phyloP scores from a whole-genome alignment of 2,113 vertebrate species.

The Oxygymnocypris stewartii region DNA sequence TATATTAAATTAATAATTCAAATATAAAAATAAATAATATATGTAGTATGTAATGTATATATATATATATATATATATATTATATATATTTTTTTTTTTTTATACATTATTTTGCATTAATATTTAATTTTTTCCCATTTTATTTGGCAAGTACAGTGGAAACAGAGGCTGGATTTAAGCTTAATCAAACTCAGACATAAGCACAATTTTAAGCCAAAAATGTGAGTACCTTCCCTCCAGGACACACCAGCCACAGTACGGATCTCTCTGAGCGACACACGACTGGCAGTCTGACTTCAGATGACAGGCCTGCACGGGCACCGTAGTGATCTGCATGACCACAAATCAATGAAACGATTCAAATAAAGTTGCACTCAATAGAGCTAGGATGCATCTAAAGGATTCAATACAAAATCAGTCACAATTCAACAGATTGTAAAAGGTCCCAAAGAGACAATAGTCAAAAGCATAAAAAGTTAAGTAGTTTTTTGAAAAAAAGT shows the following conservation, averaged over 20 bases:
- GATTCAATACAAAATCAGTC: background rate
- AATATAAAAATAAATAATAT: too few relatives aligned
- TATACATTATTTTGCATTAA: too few relatives aligned
- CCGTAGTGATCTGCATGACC: slow-evolving; percentile 69
- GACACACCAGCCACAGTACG: slow-evolving; percentile 97
- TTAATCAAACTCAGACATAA: background rate
- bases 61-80: too few relatives aligned
- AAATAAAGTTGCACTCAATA: background rate
- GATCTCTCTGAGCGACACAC: slow-evolving; percentile 82
- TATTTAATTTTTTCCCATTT: too few relatives aligned
- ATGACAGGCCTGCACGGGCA: slow-evolving; percentile 87
- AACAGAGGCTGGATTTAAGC: background rate
- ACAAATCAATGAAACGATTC: background rate
- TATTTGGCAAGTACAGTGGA: background rate
- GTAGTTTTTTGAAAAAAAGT: background rate
- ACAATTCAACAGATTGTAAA: background rate
- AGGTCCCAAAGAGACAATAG: background rate
- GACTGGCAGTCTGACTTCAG: slow-evolving; percentile 78
- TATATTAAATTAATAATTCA: too few relatives aligned
- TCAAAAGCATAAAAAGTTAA: background rate
- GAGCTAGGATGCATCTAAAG: background rate
- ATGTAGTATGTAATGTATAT: too few relatives aligned
- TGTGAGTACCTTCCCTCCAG: slow-evolving; percentile 79
- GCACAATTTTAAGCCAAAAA: background rate
- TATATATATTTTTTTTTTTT: too few relatives aligned